Base-by-base conservation (phyloP, 2,888 invertebrate species). In the Melieria crassipennis region DNA sequence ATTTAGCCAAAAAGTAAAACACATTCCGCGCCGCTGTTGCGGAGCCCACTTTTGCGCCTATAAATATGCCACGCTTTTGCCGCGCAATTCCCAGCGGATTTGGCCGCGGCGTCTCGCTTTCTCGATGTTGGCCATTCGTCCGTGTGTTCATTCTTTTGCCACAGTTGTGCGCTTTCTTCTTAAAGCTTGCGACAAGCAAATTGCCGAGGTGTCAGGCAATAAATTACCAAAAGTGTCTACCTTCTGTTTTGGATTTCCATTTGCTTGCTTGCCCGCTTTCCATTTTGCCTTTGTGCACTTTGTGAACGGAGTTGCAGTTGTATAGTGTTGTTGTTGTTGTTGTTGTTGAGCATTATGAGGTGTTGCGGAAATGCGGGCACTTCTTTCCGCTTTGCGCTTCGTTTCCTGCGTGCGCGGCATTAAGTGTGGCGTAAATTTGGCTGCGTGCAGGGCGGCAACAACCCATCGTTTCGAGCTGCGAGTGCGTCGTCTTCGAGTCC, bases 181-280 rank as follows among this genome's bases (percentile, higher is more conserved):
- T 10, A 62, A 62, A 46, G 52, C 62, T 66, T 65, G 69, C 65
- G 70, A 72, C 75, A 73, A 68, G 72, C 66, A 72, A 75, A 75
- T 73, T 72, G 77, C 77, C 77, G 82, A 82, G 83, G 82, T 82
- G 82, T 82, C 79, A 77, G 79, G 78, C 83, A 81, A 82, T 82
- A 82, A 82, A 82, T 82, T 81, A 82, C 80, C 78, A 78, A 83
- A 83, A 82, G 83, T 82, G 82, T 82, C 82, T 83, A 81, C 83
- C 82, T 82, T 82, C 81, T 83, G 80, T 80, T 81, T 79, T 80
- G 78, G 79, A 83, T 82, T 62, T 63, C 7, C 52, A 13, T 11
- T 76, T 76, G 11, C 30, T 56, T 63, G 13, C 46, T 56, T 13
- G 46, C 55, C 7, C n/a, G 46, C n/a, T 46, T 13, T 45, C 45